Conservation (phyloP, 2,797 vertebrate genomes). For the Florisuga fusca region DNA sequence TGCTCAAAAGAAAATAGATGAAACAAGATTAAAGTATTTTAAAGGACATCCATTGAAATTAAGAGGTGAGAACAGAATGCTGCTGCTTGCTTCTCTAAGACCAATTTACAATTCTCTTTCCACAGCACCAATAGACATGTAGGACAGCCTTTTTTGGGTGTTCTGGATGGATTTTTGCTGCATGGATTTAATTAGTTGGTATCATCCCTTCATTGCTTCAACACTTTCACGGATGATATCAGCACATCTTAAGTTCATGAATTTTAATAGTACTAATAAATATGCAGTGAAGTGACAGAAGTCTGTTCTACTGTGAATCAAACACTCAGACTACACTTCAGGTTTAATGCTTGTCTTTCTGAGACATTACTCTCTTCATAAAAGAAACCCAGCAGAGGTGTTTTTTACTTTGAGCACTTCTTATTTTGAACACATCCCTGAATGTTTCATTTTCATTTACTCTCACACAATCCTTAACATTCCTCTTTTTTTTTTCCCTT, state of each 20-base stretch:
- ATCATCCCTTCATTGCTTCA: background rate
- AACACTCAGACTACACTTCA: background rate
- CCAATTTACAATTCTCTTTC: background rate
- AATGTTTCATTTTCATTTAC: background rate
- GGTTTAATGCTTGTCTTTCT: background rate
- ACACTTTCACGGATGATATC: background rate
- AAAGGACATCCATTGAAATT: slow-evolving; percentile 1
- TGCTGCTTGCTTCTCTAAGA: background rate
- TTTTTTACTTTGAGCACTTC: background rate
- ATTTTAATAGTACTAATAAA: slow-evolving; percentile 33
- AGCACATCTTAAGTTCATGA: slow-evolving; percentile 1
- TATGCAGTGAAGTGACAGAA: background rate
- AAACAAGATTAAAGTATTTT: background rate
- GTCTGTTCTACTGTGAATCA: background rate
- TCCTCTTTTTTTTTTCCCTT: background rate
- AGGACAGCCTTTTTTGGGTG: background rate
- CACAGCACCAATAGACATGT: background rate
- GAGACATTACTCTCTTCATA: background rate
- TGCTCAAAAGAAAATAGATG: background rate
- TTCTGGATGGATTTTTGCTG: background rate
- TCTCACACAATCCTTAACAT: background rate
- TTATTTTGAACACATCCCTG: background rate
- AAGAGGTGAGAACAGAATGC: background rate
- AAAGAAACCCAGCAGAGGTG: background rate
- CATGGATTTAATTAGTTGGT: background rate